A percentile compares a stretch with the other conserved stretches of the same genome.
phyloP scores from a whole-genome alignment of 2,888 invertebrate species.

The Drosophila pseudotalamancana region DNA sequence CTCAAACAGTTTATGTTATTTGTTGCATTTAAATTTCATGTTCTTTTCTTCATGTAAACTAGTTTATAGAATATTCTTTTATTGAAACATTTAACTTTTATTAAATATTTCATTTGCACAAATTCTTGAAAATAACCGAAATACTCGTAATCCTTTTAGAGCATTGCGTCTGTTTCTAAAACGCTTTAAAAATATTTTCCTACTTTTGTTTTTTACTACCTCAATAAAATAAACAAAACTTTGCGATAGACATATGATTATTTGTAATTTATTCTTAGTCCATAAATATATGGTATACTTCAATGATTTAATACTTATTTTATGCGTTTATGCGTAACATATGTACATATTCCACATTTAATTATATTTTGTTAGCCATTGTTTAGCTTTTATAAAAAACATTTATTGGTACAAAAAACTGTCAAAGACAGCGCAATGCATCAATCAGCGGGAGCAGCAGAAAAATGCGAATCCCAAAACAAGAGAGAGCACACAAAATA shows the following conservation, averaged over 20 bases:
- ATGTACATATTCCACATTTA: slow-evolving; percentile 24
- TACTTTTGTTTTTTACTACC: neutral
- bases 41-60: too few relatives aligned
- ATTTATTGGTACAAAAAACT: slow-evolving; percentile 65
- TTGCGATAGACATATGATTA: slow-evolving; percentile 1
- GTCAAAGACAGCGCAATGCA: slow-evolving; percentile 66
- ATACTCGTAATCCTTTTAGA: neutral
- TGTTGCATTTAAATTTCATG: too few relatives aligned
- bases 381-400: slow-evolving; percentile 60
- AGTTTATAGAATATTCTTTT: too few relatives aligned
- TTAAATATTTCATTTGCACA: too few relatives aligned
- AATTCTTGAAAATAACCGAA: neutral
- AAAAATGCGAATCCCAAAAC: slow-evolving; percentile 18
- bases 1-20: too few relatives aligned
- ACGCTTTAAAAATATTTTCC: neutral
- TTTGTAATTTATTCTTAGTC: slow-evolving; percentile 30
- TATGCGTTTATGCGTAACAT: slow-evolving; percentile 16
- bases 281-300: slow-evolving; percentile 36
- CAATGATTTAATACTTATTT: slow-evolving; percentile 46
- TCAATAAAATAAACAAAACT: slow-evolving; percentile 13
- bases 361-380: slow-evolving; percentile 26
- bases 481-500: slow-evolving; percentile 25
- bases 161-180: neutral
- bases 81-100: neutral
- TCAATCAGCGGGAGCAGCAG: slow-evolving; percentile 65